A percentile compares a stretch with the other conserved stretches of the same genome.
These are phyloP conservation scores for Temnothorax rugatulus DNA, from an alignment of 2,888 invertebrate genomes.

Conservation along the genomic window DNA sequence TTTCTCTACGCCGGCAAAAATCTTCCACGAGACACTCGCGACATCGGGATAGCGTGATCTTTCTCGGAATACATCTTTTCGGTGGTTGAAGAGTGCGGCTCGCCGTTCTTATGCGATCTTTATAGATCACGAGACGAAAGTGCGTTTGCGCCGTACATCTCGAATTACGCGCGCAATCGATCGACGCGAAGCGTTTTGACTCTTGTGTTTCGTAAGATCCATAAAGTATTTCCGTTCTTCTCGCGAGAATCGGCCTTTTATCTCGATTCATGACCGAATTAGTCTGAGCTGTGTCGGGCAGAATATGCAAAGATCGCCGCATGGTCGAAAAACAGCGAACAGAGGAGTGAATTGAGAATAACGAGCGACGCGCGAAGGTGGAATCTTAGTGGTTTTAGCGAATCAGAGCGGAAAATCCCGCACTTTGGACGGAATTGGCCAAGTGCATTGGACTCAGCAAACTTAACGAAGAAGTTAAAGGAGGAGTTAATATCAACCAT, in stretches of 20 bases:
- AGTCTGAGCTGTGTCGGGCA: not conserved
- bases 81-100: not conserved
- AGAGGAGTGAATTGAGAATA: constrained; percentile 21
- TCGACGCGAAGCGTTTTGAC: not conserved
- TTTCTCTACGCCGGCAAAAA: not conserved
- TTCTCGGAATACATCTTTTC: not conserved
- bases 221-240: not conserved
- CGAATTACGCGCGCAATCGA: not conserved
- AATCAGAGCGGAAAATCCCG: constrained; percentile 43
- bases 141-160: not conserved
- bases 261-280: not conserved
- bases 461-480: constrained; percentile 36
- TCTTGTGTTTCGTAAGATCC: not conserved
- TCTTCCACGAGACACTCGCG: constrained; percentile 12
- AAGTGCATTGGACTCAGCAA: constrained; percentile 3
- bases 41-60: not conserved
- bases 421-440: constrained; percentile 8
- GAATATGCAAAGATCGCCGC: not conserved
- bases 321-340: not conserved
- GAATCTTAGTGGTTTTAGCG: constrained; percentile 18
- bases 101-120: not conserved
- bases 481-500: constrained; percentile 11
- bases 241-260: not conserved
- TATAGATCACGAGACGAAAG: not conserved
- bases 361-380: not conserved